phyloP scores from a whole-genome alignment of 2,113 vertebrate genomes.

The Anser cygnoides region DNA sequence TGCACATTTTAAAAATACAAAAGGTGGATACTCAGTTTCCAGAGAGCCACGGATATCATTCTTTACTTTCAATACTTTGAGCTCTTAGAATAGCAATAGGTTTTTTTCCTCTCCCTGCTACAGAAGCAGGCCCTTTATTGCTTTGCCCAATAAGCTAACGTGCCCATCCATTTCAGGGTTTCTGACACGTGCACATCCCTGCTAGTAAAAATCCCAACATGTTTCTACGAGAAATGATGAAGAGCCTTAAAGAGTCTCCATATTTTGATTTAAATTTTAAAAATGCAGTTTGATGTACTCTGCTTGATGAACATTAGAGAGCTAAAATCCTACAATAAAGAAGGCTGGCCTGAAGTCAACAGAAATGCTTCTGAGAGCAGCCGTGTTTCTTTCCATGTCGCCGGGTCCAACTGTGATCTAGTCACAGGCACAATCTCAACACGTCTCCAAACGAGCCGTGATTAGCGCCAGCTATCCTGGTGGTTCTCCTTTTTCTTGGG shows the following conservation, averaged over 20 bases:
- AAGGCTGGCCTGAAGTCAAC: constrained; percentile 16
- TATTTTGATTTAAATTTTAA: not conserved
- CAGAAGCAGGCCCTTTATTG: not conserved
- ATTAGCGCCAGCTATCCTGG: constrained; percentile 41
- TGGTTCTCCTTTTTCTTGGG: not conserved
- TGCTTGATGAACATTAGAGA: not conserved
- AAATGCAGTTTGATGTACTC: not conserved
- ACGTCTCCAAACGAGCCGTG: constrained; percentile 27
- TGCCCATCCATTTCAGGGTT: not conserved
- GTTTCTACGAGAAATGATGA: not conserved
- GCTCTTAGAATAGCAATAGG: not conserved
- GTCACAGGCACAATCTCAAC: constrained; percentile 46
- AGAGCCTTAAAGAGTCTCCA: not conserved
- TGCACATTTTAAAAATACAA: constrained; percentile 63
- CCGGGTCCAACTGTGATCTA: constrained; percentile 35
- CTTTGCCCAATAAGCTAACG: not conserved
- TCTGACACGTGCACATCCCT: not conserved
- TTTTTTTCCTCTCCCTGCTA: not conserved
- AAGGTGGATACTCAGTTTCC: constrained; percentile 53
- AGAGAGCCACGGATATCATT: constrained; percentile 8
- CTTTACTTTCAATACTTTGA: constrained; percentile 35
- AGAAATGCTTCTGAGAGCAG: constrained; percentile 31
- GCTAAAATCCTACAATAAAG: constrained; percentile 1
- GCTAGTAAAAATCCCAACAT: not conserved
- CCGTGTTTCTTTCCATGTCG: constrained; percentile 1